Base-by-base conservation (phyloP, 1,140 invertebrate species). In the Harpegnathos saltator region DNA sequence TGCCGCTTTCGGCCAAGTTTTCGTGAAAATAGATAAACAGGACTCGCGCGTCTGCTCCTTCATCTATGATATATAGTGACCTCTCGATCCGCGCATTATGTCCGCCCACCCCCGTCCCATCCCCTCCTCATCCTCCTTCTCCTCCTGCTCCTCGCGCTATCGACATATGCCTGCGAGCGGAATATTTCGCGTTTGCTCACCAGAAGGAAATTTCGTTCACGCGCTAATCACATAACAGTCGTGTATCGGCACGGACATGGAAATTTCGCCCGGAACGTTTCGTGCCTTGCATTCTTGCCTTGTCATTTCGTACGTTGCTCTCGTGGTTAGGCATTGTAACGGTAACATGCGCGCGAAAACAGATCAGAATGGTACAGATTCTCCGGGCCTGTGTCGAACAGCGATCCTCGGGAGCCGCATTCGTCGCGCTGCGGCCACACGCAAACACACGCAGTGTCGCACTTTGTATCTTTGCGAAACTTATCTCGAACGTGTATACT, bases 1-100 rank as follows among this genome's bases (percentile, higher is more conserved):
- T 58, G 33, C 33, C 69, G 15, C 58, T 82, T 80, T 59, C 33
- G 38, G 19, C 11, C 50, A 77, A 88, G 50, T 89, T 89, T 38
- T 44, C 33, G 26, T 7, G 56, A 69, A 87, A 89, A 86, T 86
- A 82, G 68, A 80, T 82, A 86, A 84, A 65, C 66, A 82, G 56
- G 44, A 69, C 48, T 7, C 52, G 1, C 52, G 1, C 29, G 17
- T 24, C 54, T 58, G 44, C 33, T 56, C 26, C 50, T 66, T 54
- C 26, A 19, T 19, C 0, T 33, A n/a, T 72, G 73, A 69, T 68
- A 61, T 85, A 65, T 58, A 26, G 50, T 48, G 65, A 80, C 33
- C 75, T 58, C 54, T 48, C 33, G 22, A 80, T 48, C 65, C 38
- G 14, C 33, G 54, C 75, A 80, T 80, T 69, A 80, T 80, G 75